Conservation (phyloP, 2,797 vertebrate species). For the Scomberomorus guttatus region DNA sequence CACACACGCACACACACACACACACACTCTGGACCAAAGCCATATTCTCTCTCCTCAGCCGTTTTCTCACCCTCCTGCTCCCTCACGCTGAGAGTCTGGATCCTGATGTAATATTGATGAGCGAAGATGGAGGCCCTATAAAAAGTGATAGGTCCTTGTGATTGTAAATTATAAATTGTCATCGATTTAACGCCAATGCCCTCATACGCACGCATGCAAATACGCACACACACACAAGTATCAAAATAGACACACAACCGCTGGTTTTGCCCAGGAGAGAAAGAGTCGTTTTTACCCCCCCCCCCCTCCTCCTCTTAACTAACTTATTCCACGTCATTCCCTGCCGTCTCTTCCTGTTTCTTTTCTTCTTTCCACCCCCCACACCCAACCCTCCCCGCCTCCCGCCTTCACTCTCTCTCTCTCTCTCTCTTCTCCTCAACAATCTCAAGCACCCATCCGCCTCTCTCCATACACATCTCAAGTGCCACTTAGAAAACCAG, state of each 20-base stretch:
- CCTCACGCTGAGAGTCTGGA: slow-evolving; percentile 76
- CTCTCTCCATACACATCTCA: slow-evolving; percentile 83
- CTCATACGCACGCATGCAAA: slow-evolving; percentile 46
- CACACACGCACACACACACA: slow-evolving; percentile 34
- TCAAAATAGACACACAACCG: slow-evolving; percentile 59
- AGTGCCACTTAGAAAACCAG: slow-evolving; percentile 84
- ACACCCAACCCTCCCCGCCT: slow-evolving; percentile 12
- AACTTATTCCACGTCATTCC: slow-evolving; percentile 71
- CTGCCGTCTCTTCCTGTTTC: slow-evolving; percentile 57
- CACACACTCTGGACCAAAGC: slow-evolving; percentile 66
- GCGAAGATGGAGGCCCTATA: slow-evolving; percentile 94
- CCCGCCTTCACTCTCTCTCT: slow-evolving; percentile 45
- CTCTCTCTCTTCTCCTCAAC: slow-evolving; percentile 69
- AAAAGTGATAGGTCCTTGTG: slow-evolving; percentile 97
- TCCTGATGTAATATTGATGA: slow-evolving; percentile 99
- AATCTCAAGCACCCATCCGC: slow-evolving; percentile 81
- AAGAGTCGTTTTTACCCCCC: slow-evolving; percentile 4
- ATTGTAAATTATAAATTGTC: slow-evolving; percentile 99
- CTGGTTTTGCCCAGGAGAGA: slow-evolving; percentile 35
- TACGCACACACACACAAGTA: slow-evolving; percentile 28
- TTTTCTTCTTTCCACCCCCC: slow-evolving; percentile 37
- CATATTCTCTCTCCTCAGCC: slow-evolving; percentile 74
- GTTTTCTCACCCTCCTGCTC: slow-evolving; percentile 75
- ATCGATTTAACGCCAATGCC: slow-evolving; percentile 92
- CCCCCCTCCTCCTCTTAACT: slow-evolving; percentile 35